Conservation (phyloP, 2,113 vertebrate genomes). For the Hypocryptadius cinnamomeus region DNA sequence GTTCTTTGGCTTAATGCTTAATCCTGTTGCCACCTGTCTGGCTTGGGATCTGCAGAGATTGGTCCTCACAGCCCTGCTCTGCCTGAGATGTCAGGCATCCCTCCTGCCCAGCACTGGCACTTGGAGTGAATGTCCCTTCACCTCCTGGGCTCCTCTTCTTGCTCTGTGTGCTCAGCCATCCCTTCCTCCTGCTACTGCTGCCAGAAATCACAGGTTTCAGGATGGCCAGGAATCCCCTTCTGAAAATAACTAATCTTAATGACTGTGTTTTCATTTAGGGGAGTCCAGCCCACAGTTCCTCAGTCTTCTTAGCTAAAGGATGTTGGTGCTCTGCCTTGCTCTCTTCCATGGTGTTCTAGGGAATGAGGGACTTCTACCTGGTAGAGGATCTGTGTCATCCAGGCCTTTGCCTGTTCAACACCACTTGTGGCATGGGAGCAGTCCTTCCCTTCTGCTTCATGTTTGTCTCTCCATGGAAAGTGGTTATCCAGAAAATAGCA, state of each 20-base stretch:
- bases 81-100: not conserved
- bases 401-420: not conserved
- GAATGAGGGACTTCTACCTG: not conserved
- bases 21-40: not conserved
- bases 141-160: not conserved
- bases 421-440: not conserved
- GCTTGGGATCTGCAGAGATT: not conserved
- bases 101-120: not conserved
- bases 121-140: not conserved
- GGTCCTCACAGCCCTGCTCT: not conserved
- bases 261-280: not conserved
- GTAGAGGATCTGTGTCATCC: not conserved
- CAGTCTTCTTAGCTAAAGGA: not conserved
- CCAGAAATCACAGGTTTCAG: not conserved
- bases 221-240: not conserved
- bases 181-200: not conserved
- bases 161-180: not conserved
- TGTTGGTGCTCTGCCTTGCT: accelerated
- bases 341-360: not conserved
- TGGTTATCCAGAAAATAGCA: not conserved
- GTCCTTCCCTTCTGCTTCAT: not conserved
- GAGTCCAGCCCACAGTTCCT: not conserved
- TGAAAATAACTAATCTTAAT: not conserved
- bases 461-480: not conserved
- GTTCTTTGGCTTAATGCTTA: not conserved